Base-by-base conservation (phyloP, 1,140 invertebrate species). In the Phenacoccus solenopsis region DNA sequence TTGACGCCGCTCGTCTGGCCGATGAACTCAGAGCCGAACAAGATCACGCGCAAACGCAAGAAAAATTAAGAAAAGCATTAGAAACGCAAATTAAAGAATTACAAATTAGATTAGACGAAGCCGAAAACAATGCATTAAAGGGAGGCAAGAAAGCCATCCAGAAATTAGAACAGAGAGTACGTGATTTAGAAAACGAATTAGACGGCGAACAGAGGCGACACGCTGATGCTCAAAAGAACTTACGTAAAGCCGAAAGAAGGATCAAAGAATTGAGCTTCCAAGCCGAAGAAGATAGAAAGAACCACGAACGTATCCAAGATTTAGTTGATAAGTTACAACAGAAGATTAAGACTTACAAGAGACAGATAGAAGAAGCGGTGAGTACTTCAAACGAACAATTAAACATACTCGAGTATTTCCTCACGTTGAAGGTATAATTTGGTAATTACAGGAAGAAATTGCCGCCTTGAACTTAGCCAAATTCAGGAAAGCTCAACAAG, bases 261-360 rank as follows among this genome's bases (percentile, higher is more conserved):
- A 90, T 97, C 80, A 94, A 94, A 85, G 92, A 95, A 79, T 82
- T 95, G 74, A 93, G 91, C 83, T 98, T 98, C 81, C 87, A 93
- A 83, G 89, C 90, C 71, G 95, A 98, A 76, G 95, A 98, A 79
- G 94, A 98, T 82, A 89, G 92, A 80, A 98, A 98, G 87, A 96
- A 96, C 84, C 93, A 96, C 82, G 93, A 97, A 79, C 90, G 94
- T 77, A 93, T 97, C 87, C 94, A 97, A 82, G 95, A 98, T 82
- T 86, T 98, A 74, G 94, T 98, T 75, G 96, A 98, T 84, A 98
- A 98, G 87, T 87, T 98, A 69, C 95, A 98, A 85, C 90, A 94
- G 82, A 99, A 98, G 87, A 97, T 98, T 85, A 98, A 98, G 86
- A 94, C 92, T 73, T 98, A 98, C 89, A 98, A 98, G 90, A 91